Percentiles rank a stretch among this genome's conserved stretches.
These are phyloP conservation scores for Pinctada fucata DNA, from an alignment of 2,888 invertebrate genomes.

Conservation along the genomic window DNA sequence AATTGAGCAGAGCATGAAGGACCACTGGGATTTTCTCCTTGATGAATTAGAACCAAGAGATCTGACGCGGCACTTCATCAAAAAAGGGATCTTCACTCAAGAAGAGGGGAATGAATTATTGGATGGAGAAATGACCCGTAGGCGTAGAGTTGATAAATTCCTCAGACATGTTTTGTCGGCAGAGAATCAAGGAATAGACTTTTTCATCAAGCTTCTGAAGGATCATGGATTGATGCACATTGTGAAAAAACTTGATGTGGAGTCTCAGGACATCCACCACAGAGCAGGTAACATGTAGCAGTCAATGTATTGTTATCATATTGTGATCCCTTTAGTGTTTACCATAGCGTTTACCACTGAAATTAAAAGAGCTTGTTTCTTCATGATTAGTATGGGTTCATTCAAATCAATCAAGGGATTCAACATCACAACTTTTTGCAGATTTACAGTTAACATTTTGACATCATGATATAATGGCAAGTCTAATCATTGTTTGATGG, in stretches of 20 bases:
- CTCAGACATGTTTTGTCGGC: neutral
- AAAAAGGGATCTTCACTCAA: neutral
- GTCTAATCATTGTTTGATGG: too few species aligned
- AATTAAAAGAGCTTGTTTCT: too few species aligned
- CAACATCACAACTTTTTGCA: too few species aligned
- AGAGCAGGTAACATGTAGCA: neutral
- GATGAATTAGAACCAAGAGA: neutral
- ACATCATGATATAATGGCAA: too few species aligned
- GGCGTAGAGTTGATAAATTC: neutral
- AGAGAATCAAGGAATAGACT: neutral
- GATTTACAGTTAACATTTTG: too few species aligned
- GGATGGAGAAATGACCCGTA: neutral
- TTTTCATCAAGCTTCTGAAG: neutral
- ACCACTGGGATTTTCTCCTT: neutral
- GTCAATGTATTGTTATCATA: too few species aligned
- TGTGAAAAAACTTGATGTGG: neutral
- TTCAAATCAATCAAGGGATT: too few species aligned
- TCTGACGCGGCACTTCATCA: neutral
- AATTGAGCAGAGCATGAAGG: neutral
- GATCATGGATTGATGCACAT: neutral
- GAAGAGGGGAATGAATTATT: neutral
- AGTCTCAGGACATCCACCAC: neutral
- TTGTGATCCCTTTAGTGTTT: too few species aligned
- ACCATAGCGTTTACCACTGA: too few species aligned
- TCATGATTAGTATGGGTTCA: too few species aligned